Evolutionary conservation across 2,113 vertebrate genomes (phyloP).

Genomic region (Camarhynchus parvulus): DNA sequence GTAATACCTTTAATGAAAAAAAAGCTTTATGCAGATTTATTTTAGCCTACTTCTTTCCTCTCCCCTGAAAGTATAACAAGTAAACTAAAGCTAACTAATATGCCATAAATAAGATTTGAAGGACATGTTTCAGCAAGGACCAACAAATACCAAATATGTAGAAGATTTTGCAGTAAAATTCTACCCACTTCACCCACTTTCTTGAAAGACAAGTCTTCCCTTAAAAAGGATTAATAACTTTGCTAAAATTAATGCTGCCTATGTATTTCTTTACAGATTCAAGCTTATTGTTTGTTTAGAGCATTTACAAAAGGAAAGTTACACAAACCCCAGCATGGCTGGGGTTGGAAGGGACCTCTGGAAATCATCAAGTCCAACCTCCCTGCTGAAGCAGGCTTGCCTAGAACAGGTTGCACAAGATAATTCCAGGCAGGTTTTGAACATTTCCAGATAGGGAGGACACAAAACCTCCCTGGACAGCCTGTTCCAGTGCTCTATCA

Average conservation of each 20-base stretch:
- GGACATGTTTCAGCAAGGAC: background rate
- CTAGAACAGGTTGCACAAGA: background rate
- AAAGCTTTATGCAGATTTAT: background rate
- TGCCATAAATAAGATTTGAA: background rate
- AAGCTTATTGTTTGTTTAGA: background rate
- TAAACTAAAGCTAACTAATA: background rate
- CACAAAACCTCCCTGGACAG: background rate
- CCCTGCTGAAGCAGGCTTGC: background rate
- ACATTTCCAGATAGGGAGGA: background rate
- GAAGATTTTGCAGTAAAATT: background rate
- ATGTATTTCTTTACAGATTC: background rate
- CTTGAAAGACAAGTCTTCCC: background rate
- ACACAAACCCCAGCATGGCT: background rate
- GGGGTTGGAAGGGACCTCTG: background rate
- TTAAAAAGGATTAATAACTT: background rate
- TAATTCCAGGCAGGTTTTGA: background rate
- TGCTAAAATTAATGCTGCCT: background rate
- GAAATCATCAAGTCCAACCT: background rate
- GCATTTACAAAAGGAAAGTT: background rate
- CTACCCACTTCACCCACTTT: background rate
- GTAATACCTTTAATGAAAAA: background rate
- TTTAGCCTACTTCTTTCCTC: background rate
- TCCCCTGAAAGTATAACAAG: background rate
- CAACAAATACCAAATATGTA: background rate
- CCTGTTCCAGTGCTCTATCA: background rate